Conservation (phyloP, 2,113 vertebrate genomes). For the Eptesicus fuscus region DNA sequence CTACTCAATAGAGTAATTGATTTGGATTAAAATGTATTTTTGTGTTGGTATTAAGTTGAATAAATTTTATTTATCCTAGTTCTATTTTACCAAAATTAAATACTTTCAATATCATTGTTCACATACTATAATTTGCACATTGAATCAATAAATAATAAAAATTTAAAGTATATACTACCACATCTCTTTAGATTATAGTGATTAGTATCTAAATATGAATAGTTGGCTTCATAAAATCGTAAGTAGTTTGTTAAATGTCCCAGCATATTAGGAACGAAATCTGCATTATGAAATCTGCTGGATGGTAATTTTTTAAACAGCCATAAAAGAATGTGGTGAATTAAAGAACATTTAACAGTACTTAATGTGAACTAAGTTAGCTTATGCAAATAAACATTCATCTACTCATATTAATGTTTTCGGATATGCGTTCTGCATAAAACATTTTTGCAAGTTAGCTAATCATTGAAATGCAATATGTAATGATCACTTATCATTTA, state of each 20-base stretch:
- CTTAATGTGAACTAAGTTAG: slow-evolving; percentile 18
- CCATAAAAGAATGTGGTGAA: slow-evolving; percentile 38
- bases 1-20: slow-evolving; percentile 9
- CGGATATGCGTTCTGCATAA: background rate
- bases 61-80: background rate
- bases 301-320: slow-evolving; percentile 48
- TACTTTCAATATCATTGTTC: background rate
- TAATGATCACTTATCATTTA: slow-evolving; percentile 31
- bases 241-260: slow-evolving; percentile 49
- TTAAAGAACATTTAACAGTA: slow-evolving; percentile 41
- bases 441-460: background rate
- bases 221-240: slow-evolving; percentile 43
- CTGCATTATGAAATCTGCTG: slow-evolving; percentile 18
- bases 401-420: slow-evolving; percentile 41
- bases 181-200: background rate
- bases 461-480: background rate
- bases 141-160: slow-evolving; percentile 22
- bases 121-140: slow-evolving; percentile 9
- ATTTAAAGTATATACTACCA: background rate
- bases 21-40: slow-evolving; percentile 21
- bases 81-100: slow-evolving; percentile 33
- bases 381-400: slow-evolving; percentile 44
- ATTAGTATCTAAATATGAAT: slow-evolving; percentile 54
- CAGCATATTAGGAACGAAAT: slow-evolving; percentile 36
- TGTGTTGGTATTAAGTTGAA: background rate